Base-by-base conservation (phyloP, 2,888 invertebrate genomes). In the Athrips mouffetella region DNA sequence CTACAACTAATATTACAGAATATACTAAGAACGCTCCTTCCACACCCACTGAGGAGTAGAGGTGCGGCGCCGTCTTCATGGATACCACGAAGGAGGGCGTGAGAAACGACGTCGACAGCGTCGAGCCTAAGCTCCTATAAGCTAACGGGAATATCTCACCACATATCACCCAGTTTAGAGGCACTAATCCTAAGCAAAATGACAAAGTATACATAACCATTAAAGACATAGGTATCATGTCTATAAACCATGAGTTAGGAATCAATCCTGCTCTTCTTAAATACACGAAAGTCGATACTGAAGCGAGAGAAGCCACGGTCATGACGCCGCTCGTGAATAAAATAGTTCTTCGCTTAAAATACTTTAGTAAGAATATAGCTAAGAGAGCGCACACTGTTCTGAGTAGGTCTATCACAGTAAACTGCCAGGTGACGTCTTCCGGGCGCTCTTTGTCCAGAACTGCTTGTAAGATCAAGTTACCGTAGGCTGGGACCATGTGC, bases 401-500 rank as follows among this genome's bases (percentile, higher is more conserved):
- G 0, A 92, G 80, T n/a, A 90, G 57, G 54, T 94, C 94, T 55
- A 94, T 89, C 2, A 92, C 76, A 13, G 93, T 87, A 45, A 92
- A 93, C 51, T 92, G 92, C 73, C 83, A 86, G 4, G 80, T 74
- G 0, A 88, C 86, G 18, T 87, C 80, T 29, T 73, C 75, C 0
- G 76, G 64, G 1, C 75, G 62, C 0, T 65, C 53, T 55, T 86
- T 87, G 27, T 85, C 62, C 44, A 88, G 64, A 25, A 87, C 80
- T 1, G 79, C 73, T 65, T 78, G 76, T 0, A 88, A 65, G 25
- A 88, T 87, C n/a, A 73, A 67, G 57, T 84, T 87, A 0, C 86
- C 87, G 29, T 87, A 88, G 0, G 86, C 87, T 1, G 87, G 83
- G 5, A 88, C 71, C 80, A 87, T 85, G 46, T 88, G 87, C 0